Evolutionary conservation across 2,888 invertebrate genomes (phyloP), one percentile per base, ranked within the genome.

Genomic region (Drosophila anomalata): DNA sequence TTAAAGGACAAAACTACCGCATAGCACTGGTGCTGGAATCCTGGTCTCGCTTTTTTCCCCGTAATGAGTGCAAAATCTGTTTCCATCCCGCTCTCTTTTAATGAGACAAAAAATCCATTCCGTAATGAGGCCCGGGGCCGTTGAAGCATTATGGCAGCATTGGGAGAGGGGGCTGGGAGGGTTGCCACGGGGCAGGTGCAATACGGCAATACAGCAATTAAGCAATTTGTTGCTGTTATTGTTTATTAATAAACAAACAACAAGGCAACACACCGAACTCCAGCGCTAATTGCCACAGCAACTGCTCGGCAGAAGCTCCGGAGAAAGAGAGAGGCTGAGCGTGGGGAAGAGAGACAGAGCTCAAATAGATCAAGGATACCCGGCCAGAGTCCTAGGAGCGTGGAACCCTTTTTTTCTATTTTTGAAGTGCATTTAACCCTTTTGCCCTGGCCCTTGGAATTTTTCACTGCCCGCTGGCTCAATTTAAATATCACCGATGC

Each of bases 401-500:
- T 42, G 61, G 65, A 62, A 65, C n/a, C 52, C 68, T 57, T 66
- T 74, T 44, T 53, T 86, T 88, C 88, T 82, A 82, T 83, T 83
- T 83, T 77, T 80, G 76, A 87, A 83, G 87, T 88, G 88, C 88
- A 88, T 80, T 84, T 70, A 20, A 75, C 48, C 54, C 71, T 42
- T 20, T 42, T 20, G 59, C 62, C 62, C 75, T 55, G 71, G 65
- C 63, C 80, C 67, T 46, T 20, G 12, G 61, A 52, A 54, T 68
- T 72, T 78, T 77, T 83, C 58, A 74, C 84, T 88, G 84, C 75
- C 81, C 88, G 76, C 69, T 80, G 88, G 70, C 86, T 83, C 69
- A 83, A 88, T 83, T 83, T 83, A 88, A 83, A 83, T 88, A 87
- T 71, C 89, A 89, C 47, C 88, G 88, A 89, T 75, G 89, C 84